A percentile compares a stretch with the other conserved stretches of the same genome.
phyloP scores from a whole-genome alignment of 2,888 invertebrate species.

The Tryphoninae sp. region DNA sequence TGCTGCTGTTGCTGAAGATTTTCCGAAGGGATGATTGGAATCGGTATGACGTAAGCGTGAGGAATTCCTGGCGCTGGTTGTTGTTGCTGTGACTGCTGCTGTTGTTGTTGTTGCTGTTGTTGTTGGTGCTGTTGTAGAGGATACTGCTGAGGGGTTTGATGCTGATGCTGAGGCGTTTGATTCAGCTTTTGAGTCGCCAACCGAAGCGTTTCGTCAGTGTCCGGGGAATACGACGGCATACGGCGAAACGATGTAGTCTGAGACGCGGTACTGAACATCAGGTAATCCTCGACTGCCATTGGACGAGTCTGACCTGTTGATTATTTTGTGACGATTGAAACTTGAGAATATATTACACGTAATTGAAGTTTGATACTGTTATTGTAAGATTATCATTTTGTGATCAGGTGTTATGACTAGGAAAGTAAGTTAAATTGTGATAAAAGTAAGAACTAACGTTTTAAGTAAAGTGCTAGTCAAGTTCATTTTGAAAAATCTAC shows the following conservation, averaged over 20 bases:
- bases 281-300: conserved; percentile 77
- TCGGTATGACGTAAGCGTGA: conserved; percentile 79
- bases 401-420: too few relatives aligned
- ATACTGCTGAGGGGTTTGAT: conserved; percentile 37
- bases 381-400: too few relatives aligned
- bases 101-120: conserved; percentile 63
- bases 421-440: neutral
- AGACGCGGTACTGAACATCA: conserved; percentile 78
- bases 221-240: conserved; percentile 76
- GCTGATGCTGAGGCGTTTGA: conserved; percentile 70
- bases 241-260: conserved; percentile 77
- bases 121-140: conserved; percentile 68
- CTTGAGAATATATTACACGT: neutral
- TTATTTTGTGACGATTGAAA: neutral
- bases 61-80: conserved; percentile 72
- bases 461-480: neutral
- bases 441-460: neutral
- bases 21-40: conserved; percentile 79
- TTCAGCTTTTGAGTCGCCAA: conserved; percentile 79
- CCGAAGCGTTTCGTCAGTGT: conserved; percentile 79
- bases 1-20: conserved; percentile 71
- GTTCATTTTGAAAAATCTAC: neutral
- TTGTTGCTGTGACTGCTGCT: conserved; percentile 59
- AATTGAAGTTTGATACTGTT: neutral
- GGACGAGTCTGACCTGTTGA: conserved; percentile 76